A percentile compares a stretch with the other conserved stretches of the same genome.
Evolutionary conservation across 1,140 invertebrate species (phyloP).

Genomic region (Euura saliciscinereae): DNA sequence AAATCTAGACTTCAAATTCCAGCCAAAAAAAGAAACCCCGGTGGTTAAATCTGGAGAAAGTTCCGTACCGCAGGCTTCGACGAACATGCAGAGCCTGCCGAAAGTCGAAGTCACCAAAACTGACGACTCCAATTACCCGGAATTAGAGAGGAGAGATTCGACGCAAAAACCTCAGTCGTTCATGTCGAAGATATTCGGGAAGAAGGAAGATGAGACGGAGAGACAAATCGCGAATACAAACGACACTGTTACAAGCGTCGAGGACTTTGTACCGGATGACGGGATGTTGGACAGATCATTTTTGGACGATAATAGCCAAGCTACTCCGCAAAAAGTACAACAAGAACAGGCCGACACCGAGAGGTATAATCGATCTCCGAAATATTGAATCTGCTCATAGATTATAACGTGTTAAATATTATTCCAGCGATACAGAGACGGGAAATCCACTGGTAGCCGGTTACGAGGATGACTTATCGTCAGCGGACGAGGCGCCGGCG

Average conservation of each 20-base stretch:
- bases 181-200: slow-evolving; percentile 56
- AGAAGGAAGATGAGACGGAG: slow-evolving; percentile 38
- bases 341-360: slow-evolving; percentile 64
- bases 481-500: slow-evolving; percentile 62
- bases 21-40: slow-evolving; percentile 39
- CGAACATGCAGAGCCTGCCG: slow-evolving; percentile 9
- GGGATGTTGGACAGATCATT: slow-evolving; percentile 81
- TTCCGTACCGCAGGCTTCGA: background rate
- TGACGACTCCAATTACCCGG: slow-evolving; percentile 27
- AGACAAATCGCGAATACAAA: slow-evolving; percentile 30
- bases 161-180: slow-evolving; percentile 42
- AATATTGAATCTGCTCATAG: slow-evolving; percentile 14
- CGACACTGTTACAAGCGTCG: slow-evolving; percentile 66
- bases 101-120: slow-evolving; percentile 18
- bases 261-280: slow-evolving; percentile 87
- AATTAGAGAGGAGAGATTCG: slow-evolving; percentile 36
- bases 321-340: slow-evolving; percentile 56
- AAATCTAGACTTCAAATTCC: slow-evolving; percentile 41
- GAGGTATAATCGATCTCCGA: slow-evolving; percentile 58
- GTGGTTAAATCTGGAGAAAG: background rate
- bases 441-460: slow-evolving; percentile 86
- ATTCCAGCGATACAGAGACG: slow-evolving; percentile 75
- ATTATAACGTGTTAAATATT: slow-evolving; percentile 26
- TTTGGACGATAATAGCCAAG: slow-evolving; percentile 72
- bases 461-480: slow-evolving; percentile 86